Base-by-base conservation (phyloP, 2,113 vertebrate species). In the Pholis gunnellus region DNA sequence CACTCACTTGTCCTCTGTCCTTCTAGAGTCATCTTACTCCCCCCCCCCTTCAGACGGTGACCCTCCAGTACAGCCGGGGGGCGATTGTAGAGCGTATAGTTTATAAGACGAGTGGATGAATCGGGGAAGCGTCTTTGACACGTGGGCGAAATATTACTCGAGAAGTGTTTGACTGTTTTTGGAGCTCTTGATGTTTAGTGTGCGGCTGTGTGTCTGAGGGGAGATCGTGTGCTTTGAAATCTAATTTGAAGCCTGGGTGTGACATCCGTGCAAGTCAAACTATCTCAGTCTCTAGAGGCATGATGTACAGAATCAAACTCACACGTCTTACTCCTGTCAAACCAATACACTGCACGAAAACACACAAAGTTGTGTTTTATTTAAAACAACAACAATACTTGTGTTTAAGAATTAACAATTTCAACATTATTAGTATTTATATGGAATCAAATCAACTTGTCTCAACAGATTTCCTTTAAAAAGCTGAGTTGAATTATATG, bases 1-100 rank as follows among this genome's bases (percentile, higher is more conserved):
- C 71, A 7, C 22, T 92, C 93, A 94, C 90, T 95, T 94, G 94
- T 96, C 95, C 94, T 96, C 93, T 95, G 95, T 93, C 96, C 83
- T 85, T 38, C 38, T 27, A 0, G 42, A 77, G 78, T 84, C 82
- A 54, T 79, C 48, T 27, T 6, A 66, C 83, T 46, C 52, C 74
- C 60, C 95, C 94, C 94, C 90, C 36, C 36, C 36, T 38, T 94
- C 57, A 50, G 20, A 10, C 48, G 29, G 59, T 2, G 46, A 78
- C 72, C 94, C 82, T 90, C 90, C 34, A 5, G 17, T 10, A 13
- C 31, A 44, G 40, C 44, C 5, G 15, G 27, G 42, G 74, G 60
- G 64, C 31, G 27, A 36, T 2, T 31, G 60, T 2, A 20, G 42
- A n/a, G 48, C 6, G 5, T 42, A 15, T 1, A 27, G 17, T 36